phyloP scores from a whole-genome alignment of 2,888 invertebrate genomes.

The Anorthoa munda region DNA sequence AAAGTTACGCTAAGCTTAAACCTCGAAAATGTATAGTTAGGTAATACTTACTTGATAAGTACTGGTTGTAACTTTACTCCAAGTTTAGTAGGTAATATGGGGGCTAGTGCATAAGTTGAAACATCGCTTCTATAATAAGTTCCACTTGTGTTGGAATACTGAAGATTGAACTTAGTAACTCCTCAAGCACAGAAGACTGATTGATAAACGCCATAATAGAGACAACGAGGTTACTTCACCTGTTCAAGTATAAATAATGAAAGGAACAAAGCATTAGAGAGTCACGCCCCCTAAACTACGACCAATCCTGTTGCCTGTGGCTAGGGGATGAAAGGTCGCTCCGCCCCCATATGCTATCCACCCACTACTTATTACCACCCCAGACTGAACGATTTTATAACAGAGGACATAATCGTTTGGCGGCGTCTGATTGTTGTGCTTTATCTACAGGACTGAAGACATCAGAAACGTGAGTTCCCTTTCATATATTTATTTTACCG shows the following conservation, averaged over 20 bases:
- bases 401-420: constrained; percentile 70
- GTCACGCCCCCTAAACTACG: constrained; percentile 71
- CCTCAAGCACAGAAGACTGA: neutral
- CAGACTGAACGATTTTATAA: constrained; percentile 59
- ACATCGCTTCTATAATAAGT: neutral
- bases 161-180: constrained; percentile 11
- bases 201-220: constrained; percentile 25
- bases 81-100: neutral
- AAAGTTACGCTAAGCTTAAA: too few relatives aligned
- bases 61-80: too few relatives aligned
- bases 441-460: constrained; percentile 46
- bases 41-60: too few relatives aligned
- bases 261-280: constrained; percentile 43
- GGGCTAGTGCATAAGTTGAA: neutral
- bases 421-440: constrained; percentile 64
- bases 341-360: constrained; percentile 73
- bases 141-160: constrained; percentile 9
- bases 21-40: too few relatives aligned
- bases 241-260: constrained; percentile 71
- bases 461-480: constrained; percentile 46
- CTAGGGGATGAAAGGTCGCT: constrained; percentile 71
- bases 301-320: constrained; percentile 72
- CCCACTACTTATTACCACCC: constrained; percentile 72
- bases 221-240: constrained; percentile 48
- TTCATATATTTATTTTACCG: neutral